A percentile compares a stretch with the other conserved stretches of the same genome.
These are phyloP conservation scores for Drosophila aff. DNA, from an alignment of 1,140 invertebrate species.

Conservation along the genomic window DNA sequence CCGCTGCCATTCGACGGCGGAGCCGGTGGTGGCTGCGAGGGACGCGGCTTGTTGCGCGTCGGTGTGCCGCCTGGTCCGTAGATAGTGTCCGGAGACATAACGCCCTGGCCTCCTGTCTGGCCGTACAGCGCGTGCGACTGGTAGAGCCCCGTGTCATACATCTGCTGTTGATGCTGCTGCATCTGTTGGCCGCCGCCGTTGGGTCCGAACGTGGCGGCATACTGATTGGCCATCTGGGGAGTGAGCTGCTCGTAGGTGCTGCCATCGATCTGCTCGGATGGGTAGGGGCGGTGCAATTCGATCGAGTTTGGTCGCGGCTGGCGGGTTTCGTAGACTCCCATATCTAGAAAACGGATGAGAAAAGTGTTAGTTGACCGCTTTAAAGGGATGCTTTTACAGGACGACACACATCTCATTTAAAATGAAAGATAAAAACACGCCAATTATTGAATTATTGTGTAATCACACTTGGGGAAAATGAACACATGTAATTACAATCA, in stretches of 20 bases:
- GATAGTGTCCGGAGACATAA: constrained; percentile 86
- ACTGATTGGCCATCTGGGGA: constrained; percentile 70
- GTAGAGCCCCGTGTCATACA: constrained; percentile 77
- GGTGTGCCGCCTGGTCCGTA: constrained; percentile 87
- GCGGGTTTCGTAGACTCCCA: constrained; percentile 85
- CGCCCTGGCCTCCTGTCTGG: constrained; percentile 81
- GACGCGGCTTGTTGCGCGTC: constrained; percentile 88
- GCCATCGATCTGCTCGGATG: constrained; percentile 87
- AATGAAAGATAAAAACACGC: constrained; percentile 24
- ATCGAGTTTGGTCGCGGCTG: constrained; percentile 91
- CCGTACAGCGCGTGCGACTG: constrained; percentile 85
- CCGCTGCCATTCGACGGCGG: constrained; percentile 90
- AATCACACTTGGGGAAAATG: constrained; percentile 23
- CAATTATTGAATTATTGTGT: constrained; percentile 45
- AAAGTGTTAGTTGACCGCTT: background rate
- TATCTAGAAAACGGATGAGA: constrained; percentile 65
- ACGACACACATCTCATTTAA: constrained; percentile 41
- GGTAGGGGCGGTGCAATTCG: constrained; percentile 89
- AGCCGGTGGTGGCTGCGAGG: constrained; percentile 94
- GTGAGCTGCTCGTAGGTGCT: constrained; percentile 78
- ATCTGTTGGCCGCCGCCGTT: constrained; percentile 70
- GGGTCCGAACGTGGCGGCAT: constrained; percentile 71
- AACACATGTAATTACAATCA: constrained; percentile 42
- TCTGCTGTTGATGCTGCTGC: constrained; percentile 59
- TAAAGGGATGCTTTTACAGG: constrained; percentile 1